Base-by-base conservation (phyloP, 2,113 vertebrate genomes). In the Melanerpes formicivorus region DNA sequence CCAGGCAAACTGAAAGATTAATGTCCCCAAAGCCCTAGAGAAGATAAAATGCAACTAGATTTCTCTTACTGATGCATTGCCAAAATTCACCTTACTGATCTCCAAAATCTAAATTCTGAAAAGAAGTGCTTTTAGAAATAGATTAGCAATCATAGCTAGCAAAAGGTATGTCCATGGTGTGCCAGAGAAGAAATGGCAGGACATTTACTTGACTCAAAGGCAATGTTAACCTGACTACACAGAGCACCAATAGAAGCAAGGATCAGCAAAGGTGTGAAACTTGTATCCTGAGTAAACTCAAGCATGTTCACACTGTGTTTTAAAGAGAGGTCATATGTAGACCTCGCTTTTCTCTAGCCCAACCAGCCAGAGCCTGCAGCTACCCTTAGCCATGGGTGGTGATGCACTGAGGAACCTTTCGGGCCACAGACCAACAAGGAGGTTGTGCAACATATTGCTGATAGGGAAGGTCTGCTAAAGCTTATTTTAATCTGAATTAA, bases 401-500 rank as follows among this genome's bases (percentile, higher is more conserved):
- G 56, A 77, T 65, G 67, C 48, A 54, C 37, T n/a, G 73, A 54
- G 58, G 30, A 74, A 27, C 8, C 30, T 87, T 78, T 76, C 44
- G 84, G 63, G 32, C 40, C 55, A n/a, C 2, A 62, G 34, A 58
- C 37, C 27, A 52, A 32, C 2, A 5, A 16, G 27, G 18, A 77
- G 34, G 54, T 74, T 83, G 64, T 74, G 34, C 69, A 67, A 67
- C 46, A 37, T 37, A 40, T 21, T 73, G 60, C 46, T 93, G 60
- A 56, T 6, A 10, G 46, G 23, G 14, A 89, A 64, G 37, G 42
- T 44, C 85, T 80, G 37, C 27, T 63, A 85, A 87, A 74, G 18
- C 56, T 85, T 80, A 72, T 85, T 91, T 71, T 74, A 71, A 60
- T 60, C 50, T 82, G 37, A 59, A 50, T 93, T 88, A 25, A 91